Percentiles rank a stretch among this genome's conserved stretches.
phyloP scores from a whole-genome alignment of 2,113 vertebrate species.

The Mola mola region DNA sequence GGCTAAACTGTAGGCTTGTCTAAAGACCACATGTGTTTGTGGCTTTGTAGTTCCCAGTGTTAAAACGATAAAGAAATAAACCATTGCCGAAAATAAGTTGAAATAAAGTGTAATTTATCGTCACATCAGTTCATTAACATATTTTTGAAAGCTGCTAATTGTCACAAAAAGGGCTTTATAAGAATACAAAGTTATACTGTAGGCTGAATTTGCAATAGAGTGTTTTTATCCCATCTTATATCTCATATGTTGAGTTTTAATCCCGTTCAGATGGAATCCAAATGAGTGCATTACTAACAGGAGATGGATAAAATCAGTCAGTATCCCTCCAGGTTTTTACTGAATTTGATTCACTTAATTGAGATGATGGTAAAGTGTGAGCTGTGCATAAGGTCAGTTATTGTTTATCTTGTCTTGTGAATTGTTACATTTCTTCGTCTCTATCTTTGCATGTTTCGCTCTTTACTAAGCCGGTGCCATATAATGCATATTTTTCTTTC shows the following conservation, averaged over 20 bases:
- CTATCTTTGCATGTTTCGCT: constrained; percentile 4
- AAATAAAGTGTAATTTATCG: neutral
- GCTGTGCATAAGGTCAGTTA: neutral
- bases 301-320: too few relatives aligned
- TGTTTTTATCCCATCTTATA: constrained; percentile 24
- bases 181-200: neutral
- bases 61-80: too few relatives aligned
- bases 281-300: too few relatives aligned
- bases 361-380: neutral
- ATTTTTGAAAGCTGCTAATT: too few relatives aligned
- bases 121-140: too few relatives aligned
- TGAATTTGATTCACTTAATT: neutral
- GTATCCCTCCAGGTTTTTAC: neutral
- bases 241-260: neutral
- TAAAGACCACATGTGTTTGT: too few relatives aligned
- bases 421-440: neutral
- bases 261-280: too few relatives aligned
- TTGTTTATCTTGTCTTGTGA: neutral
- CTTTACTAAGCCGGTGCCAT: constrained; percentile 1
- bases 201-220: too few relatives aligned
- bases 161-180: too few relatives aligned
- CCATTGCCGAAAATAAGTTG: neutral
- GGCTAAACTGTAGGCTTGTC: too few relatives aligned
- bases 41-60: too few relatives aligned
- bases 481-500: neutral